Evolutionary conservation across 2,113 vertebrate species (phyloP).

Genomic region (Sus scrofa): DNA sequence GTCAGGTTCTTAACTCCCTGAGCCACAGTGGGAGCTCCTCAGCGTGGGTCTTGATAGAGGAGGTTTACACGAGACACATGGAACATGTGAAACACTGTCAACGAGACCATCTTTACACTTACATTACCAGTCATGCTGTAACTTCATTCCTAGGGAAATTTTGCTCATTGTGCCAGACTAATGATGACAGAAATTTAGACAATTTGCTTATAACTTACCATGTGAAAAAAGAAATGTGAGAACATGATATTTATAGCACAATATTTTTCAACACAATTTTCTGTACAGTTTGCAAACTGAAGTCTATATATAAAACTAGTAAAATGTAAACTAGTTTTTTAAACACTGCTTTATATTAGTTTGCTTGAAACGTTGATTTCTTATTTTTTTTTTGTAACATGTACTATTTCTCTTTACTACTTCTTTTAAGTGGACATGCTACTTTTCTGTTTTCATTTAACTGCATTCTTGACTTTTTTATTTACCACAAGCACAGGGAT

Average conservation of each 20-base stretch:
- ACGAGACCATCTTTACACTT: neutral
- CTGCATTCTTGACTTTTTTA: slow-evolving; percentile 63
- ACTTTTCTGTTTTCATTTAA: slow-evolving; percentile 66
- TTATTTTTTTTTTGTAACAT: slow-evolving; percentile 36
- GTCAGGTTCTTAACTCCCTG: no score
- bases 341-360: slow-evolving; percentile 58
- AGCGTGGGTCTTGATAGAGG: neutral
- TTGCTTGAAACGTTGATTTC: slow-evolving; percentile 38
- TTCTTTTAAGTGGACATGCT: slow-evolving; percentile 27
- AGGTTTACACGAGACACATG: neutral
- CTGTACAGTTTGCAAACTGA: neutral
- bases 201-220: slow-evolving; percentile 23
- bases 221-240: neutral
- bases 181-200: neutral
- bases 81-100: neutral
- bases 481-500: slow-evolving; percentile 62
- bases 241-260: slow-evolving; percentile 26
- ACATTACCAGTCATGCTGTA: neutral
- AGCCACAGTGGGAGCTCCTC: no score
- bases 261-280: slow-evolving; percentile 44
- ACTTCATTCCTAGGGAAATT: slow-evolving; percentile 18
- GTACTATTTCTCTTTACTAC: slow-evolving; percentile 4
- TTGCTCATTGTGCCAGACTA: neutral
- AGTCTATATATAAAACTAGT: slow-evolving; percentile 28
- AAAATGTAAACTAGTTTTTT: slow-evolving; percentile 10